phyloP scores from a whole-genome alignment of 2,797 vertebrate species.

The Hyperoplus lanceolatus region DNA sequence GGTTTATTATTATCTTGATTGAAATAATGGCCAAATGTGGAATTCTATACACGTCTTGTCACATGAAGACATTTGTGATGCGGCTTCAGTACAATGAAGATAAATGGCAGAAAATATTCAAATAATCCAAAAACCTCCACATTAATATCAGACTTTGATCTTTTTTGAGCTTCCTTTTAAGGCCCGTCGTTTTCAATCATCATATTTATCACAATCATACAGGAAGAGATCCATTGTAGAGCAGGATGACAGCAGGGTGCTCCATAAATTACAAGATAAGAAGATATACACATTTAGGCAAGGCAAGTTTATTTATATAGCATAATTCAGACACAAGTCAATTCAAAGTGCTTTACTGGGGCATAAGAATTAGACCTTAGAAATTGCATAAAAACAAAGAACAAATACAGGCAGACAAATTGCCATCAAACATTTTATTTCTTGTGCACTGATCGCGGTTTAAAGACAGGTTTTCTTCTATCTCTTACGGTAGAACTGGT shows the following conservation, averaged over 20 bases:
- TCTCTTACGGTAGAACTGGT: conserved; percentile 6
- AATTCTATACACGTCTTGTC: neutral
- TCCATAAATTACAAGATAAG: conserved; percentile 22
- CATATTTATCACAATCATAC: conserved; percentile 31
- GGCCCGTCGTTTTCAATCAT: conserved; percentile 12
- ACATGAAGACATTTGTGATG: neutral
- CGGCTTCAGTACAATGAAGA: conserved; percentile 1
- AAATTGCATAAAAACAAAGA: too few relatives aligned
- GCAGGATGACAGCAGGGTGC: conserved; percentile 27
- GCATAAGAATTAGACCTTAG: too few relatives aligned
- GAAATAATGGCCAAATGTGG: conserved; percentile 11
- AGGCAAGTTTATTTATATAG: too few relatives aligned
- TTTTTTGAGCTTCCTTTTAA: conserved; percentile 22
- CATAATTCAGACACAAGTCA: too few relatives aligned
- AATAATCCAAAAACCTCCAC: conserved; percentile 26
- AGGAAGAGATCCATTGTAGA: conserved; percentile 9
- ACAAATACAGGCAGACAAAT: too few relatives aligned
- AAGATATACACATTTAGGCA: neutral
- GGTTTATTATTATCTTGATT: conserved; percentile 2
- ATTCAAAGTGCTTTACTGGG: too few relatives aligned
- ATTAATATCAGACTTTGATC: conserved; percentile 40
- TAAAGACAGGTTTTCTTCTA: too few relatives aligned
- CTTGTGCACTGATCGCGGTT: too few relatives aligned
- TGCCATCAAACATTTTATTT: too few relatives aligned
- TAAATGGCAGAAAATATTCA: conserved; percentile 7